phyloP scores from a whole-genome alignment of 2,797 vertebrate genomes.

The Poeciliopsis paucimaculata region DNA sequence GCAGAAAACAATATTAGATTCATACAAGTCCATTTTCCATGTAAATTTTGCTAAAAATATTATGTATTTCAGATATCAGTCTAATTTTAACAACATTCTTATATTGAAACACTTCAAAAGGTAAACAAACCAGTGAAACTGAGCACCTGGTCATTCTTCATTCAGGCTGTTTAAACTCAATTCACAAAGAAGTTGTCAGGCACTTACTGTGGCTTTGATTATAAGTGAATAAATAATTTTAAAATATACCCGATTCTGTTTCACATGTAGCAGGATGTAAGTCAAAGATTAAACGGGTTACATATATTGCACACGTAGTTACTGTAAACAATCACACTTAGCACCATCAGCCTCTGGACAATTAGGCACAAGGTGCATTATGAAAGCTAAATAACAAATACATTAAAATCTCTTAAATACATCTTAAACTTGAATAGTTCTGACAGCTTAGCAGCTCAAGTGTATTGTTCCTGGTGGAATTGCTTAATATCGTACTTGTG shows the following conservation, averaged over 20 bases:
- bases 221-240: background rate
- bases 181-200: slow-evolving; percentile 36
- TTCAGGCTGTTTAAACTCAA: slow-evolving; percentile 15
- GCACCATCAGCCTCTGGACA: slow-evolving; percentile 13
- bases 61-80: slow-evolving; percentile 2
- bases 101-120: slow-evolving; percentile 27
- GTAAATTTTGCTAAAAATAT: slow-evolving; percentile 2
- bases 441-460: background rate
- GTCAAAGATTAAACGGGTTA: background rate
- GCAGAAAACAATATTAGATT: slow-evolving; percentile 18
- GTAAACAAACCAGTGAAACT: slow-evolving; percentile 6
- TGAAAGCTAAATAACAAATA: slow-evolving; percentile 26
- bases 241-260: slow-evolving; percentile 5
- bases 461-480: background rate
- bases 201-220: slow-evolving; percentile 37
- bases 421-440: slow-evolving; percentile 1
- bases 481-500: background rate
- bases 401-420: slow-evolving; percentile 4
- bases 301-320: slow-evolving; percentile 35
- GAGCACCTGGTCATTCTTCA: background rate
- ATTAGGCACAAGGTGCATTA: slow-evolving; percentile 1
- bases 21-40: slow-evolving; percentile 10
- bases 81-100: slow-evolving; percentile 9
- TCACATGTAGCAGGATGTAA: background rate
- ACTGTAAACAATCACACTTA: slow-evolving; percentile 50